phyloP scores from a whole-genome alignment of 2,888 invertebrate genomes.

The Heliconius ethilla region DNA sequence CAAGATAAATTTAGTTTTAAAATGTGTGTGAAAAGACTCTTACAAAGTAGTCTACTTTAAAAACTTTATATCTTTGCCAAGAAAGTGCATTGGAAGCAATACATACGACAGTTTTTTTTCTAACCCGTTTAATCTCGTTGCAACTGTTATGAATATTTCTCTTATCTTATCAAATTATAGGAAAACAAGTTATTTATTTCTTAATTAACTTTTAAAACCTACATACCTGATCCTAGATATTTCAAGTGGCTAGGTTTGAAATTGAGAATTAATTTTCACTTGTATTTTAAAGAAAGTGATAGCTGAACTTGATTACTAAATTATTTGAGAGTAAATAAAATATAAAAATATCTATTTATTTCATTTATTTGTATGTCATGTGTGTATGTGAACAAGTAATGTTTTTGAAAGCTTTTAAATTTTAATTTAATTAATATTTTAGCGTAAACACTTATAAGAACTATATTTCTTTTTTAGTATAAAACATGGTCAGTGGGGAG shows the following conservation, averaged over 20 bases:
- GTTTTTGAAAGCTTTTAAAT: background rate
- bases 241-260: background rate
- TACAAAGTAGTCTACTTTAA: slow-evolving; percentile 11
- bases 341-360: background rate
- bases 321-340: background rate
- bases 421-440: background rate
- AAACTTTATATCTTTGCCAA: slow-evolving; percentile 25
- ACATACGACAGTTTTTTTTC: slow-evolving; percentile 21
- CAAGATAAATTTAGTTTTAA: background rate
- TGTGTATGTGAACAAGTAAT: background rate
- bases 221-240: slow-evolving; percentile 6
- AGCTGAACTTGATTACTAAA: background rate
- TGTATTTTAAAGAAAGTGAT: background rate
- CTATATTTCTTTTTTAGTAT: too few species aligned
- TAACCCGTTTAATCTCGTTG: background rate
- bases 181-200: slow-evolving; percentile 12
- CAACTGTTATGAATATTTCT: slow-evolving; percentile 9
- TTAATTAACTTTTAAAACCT: slow-evolving; percentile 11
- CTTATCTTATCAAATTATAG: background rate
- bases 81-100: slow-evolving; percentile 32
- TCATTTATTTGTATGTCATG: background rate
- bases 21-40: slow-evolving; percentile 23
- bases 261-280: background rate
- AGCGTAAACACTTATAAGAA: too few species aligned
- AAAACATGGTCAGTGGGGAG: too few species aligned